A percentile compares a stretch with the other conserved stretches of the same genome.
Conservation (phyloP, 2,113 vertebrate genomes). For the Anoura caudifer region DNA sequence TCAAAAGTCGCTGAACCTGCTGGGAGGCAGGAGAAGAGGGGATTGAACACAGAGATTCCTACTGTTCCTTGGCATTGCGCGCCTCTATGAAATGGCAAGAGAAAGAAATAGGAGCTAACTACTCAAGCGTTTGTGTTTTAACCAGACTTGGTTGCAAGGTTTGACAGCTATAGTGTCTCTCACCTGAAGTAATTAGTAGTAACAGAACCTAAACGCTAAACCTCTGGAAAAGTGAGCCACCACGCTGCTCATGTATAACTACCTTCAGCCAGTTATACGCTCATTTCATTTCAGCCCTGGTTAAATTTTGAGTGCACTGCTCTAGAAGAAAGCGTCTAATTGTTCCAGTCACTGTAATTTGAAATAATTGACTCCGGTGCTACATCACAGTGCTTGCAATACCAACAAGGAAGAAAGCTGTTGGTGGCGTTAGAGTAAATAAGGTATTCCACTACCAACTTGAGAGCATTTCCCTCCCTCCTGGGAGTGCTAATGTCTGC, state of each 20-base stretch:
- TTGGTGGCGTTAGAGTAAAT: constrained; percentile 36
- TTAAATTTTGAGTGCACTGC: constrained; percentile 33
- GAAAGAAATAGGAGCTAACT: constrained; percentile 67
- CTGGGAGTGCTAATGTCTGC: not conserved
- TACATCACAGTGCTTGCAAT: not conserved
- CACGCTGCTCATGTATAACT: constrained; percentile 60
- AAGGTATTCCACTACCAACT: constrained; percentile 21
- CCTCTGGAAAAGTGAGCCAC: constrained; percentile 52
- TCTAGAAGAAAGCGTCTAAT: constrained; percentile 30
- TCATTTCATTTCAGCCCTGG: constrained; percentile 30
- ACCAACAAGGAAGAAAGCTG: not conserved
- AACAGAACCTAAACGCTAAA: constrained; percentile 76
- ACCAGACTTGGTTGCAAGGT: constrained; percentile 72
- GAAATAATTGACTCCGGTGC: constrained; percentile 38
- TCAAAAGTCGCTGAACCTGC: constrained; percentile 23
- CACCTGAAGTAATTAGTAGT: constrained; percentile 68
- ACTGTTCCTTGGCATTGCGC: not conserved
- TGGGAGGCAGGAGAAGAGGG: not conserved
- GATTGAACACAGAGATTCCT: not conserved
- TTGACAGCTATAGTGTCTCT: constrained; percentile 75
- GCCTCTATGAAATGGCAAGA: constrained; percentile 63
- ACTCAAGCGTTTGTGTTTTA: constrained; percentile 67
- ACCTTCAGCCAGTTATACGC: constrained; percentile 63
- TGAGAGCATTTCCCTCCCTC: not conserved
- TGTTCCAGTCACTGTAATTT: constrained; percentile 55